Base-by-base conservation (phyloP, 2,888 invertebrate genomes). In the Tineola bisselliella region DNA sequence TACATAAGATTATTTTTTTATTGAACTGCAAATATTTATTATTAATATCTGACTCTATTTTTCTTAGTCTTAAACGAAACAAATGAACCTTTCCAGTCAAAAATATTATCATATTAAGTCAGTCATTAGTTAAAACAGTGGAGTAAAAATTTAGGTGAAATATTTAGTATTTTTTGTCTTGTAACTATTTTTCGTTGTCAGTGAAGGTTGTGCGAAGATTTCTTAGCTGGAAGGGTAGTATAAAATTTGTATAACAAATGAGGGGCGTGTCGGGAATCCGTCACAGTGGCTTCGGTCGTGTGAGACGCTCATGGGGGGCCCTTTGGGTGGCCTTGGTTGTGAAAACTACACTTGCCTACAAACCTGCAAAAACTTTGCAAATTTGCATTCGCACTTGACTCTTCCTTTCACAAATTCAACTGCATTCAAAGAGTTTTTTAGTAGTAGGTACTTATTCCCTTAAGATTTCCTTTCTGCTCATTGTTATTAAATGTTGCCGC, bases 201-300 rank as follows among this genome's bases (percentile, higher is more conserved):
- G 58, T 58, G 13, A 15, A 58, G 58, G 15, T 58, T 58, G 58
- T 17, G 15, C 58, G 15, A 31, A 25, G 25, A 19, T 13, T 30
- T 30, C 48, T 33, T 81, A 70, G 84, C 84, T 86, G 73, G 78
- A 75, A 86, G 86, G 86, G 83, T 84, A 84, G 84, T 84, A 83
- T 86, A 83, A 86, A 86, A 86, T 86, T 86, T 87, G 86, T 87
- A 86, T 87, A 87, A 86, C 83, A 86, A 84, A 86, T 86, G 84
- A 84, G 83, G 83, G 81, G 87, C 86, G 84, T 86, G 77, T 38
- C 70, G 66, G 72, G 84, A 70, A 86, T 87, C 84, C 84, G 87
- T 84, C 86, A 87, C 86, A 86, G 87, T 84, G 84, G 86, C 84
- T 67, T 18, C 54, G 54, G 19, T 12, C 30, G 58, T 17, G 58